These are phyloP conservation scores for Drosophila birchii DNA, from an alignment of 2,888 invertebrate genomes.

Conservation along the genomic window DNA sequence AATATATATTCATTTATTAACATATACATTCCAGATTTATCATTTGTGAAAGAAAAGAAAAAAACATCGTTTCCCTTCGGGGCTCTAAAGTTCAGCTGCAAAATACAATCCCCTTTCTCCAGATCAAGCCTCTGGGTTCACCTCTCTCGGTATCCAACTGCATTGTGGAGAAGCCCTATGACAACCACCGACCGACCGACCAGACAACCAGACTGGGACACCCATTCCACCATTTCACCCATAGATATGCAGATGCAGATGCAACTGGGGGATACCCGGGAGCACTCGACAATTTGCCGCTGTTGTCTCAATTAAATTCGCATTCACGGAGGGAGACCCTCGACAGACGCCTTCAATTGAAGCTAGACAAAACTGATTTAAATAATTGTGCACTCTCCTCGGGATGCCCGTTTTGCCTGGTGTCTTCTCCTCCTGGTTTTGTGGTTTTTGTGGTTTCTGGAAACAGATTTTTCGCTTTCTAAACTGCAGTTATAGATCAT, in stretches of 20 bases:
- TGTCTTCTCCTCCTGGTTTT: constrained; percentile 1
- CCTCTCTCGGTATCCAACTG: constrained; percentile 5
- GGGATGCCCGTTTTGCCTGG: too few species aligned
- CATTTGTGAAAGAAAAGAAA: too few species aligned
- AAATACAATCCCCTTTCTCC: constrained; percentile 1
- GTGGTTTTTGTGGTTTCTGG: constrained; percentile 13
- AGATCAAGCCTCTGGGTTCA: neutral
- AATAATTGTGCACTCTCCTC: constrained; percentile 61
- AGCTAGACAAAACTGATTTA: constrained; percentile 48
- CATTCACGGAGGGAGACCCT: constrained; percentile 34
- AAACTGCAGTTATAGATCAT: neutral
- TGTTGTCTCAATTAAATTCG: constrained; percentile 46
- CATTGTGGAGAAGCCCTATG: constrained; percentile 41
- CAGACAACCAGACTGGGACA: constrained; percentile 12
- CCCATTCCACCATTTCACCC: neutral
- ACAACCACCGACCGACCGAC: constrained; percentile 19
- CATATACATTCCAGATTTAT: too few species aligned
- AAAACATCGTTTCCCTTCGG: neutral
- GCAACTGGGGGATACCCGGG: constrained; percentile 11
- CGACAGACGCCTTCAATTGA: constrained; percentile 24
- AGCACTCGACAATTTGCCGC: constrained; percentile 25
- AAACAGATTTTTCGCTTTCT: constrained; percentile 10
- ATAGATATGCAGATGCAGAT: constrained; percentile 2
- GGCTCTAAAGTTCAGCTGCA: constrained; percentile 2
- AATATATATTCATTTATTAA: too few species aligned